Conservation (phyloP, 2,113 vertebrate genomes). For the Malurus cyaneus region DNA sequence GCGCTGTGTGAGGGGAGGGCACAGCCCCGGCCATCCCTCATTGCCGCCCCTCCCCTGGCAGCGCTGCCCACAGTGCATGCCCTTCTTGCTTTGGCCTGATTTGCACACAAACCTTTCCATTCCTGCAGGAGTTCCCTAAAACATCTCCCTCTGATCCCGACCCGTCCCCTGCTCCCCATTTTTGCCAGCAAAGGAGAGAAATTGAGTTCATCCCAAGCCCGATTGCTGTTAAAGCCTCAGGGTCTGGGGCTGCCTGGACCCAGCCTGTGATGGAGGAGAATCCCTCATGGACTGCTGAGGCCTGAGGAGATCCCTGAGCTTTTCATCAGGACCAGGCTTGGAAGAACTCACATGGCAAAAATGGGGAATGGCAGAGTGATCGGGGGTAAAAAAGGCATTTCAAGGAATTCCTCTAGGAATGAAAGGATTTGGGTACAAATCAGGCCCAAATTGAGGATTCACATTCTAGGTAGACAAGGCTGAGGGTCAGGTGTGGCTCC, state of each 20-base stretch:
- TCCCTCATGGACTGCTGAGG: fast-evolving
- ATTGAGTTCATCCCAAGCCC: fast-evolving
- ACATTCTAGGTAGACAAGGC: neutral
- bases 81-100: fast-evolving
- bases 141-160: fast-evolving
- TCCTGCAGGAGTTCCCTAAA: neutral
- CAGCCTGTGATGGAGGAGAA: neutral
- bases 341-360: neutral
- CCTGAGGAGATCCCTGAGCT: fast-evolving
- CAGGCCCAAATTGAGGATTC: fast-evolving
- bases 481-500: neutral
- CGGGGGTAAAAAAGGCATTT: fast-evolving
- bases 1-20: too few species aligned
- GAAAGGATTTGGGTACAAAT: neutral
- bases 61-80: neutral
- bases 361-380: fast-evolving
- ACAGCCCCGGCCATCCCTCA: fast-evolving
- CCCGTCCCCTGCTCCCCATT: fast-evolving
- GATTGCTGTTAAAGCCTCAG: fast-evolving
- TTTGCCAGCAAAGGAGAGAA: neutral
- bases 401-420: neutral
- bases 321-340: fast-evolving
- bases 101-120: fast-evolving
- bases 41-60: neutral
- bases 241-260: neutral